These are phyloP conservation scores for Kuschelorhynchus macadamiae DNA, from an alignment of 2,888 invertebrate genomes.

Conservation along the genomic window DNA sequence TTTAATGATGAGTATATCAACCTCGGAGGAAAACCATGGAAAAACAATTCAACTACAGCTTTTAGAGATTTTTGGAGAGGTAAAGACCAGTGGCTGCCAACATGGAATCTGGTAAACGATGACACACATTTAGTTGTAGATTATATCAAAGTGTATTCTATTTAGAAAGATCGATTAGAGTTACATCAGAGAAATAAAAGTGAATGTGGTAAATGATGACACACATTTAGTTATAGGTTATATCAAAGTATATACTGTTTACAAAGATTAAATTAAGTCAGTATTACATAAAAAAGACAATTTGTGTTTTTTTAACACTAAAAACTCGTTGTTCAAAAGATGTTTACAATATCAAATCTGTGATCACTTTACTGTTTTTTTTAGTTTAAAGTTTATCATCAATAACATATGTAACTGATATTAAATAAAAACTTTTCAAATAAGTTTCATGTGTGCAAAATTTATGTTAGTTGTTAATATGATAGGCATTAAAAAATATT, in stretches of 20 bases:
- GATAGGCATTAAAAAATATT: no score
- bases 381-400: no score
- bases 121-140: constrained; percentile 77
- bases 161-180: background rate
- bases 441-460: no score
- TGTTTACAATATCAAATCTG: no score
- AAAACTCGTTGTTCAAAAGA: no score
- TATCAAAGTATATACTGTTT: constrained; percentile 61
- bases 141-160: constrained; percentile 68
- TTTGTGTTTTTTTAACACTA: no score
- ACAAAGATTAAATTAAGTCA: background rate
- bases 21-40: constrained; percentile 73
- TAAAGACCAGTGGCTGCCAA: constrained; percentile 71
- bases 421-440: no score
- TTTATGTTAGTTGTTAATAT: no score
- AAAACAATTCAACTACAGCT: constrained; percentile 67
- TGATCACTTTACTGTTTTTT: no score
- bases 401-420: no score
- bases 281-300: background rate
- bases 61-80: constrained; percentile 76
- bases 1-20: constrained; percentile 74
- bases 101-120: constrained; percentile 70
- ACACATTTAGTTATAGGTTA: constrained; percentile 78
- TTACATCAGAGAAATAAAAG: background rate
- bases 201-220: constrained; percentile 68